phyloP scores from a whole-genome alignment of 2,113 vertebrate species.

The Mionectes macconnelli region DNA sequence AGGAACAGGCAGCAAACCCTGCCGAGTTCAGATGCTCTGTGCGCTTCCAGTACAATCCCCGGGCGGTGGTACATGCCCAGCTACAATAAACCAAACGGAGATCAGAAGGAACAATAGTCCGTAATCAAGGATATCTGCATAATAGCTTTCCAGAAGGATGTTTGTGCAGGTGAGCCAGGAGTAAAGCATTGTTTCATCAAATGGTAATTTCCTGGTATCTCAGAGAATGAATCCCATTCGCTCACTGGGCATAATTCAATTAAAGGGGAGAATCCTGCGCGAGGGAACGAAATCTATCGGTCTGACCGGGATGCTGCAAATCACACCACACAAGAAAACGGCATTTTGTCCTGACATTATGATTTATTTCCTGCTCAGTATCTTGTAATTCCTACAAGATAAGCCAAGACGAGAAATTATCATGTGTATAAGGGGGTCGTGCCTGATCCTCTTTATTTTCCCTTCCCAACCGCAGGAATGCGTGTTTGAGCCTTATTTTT shows the following conservation, averaged over 20 bases:
- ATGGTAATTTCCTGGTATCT: conserved; percentile 38
- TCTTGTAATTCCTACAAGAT: conserved; percentile 66
- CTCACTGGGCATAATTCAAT: conserved; percentile 42
- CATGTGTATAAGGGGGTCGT: neutral
- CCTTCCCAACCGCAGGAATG: neutral
- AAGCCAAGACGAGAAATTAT: conserved; percentile 48
- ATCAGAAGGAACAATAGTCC: conserved; percentile 23
- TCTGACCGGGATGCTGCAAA: neutral
- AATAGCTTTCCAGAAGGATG: conserved; percentile 40
- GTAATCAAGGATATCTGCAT: conserved; percentile 46
- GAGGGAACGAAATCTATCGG: neutral
- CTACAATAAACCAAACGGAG: neutral
- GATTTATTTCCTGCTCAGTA: conserved; percentile 60
- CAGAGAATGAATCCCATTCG: neutral
- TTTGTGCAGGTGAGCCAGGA: conserved; percentile 31
- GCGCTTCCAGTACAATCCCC: neutral
- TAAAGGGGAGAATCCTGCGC: neutral
- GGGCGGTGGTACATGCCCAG: neutral
- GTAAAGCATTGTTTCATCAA: conserved; percentile 46
- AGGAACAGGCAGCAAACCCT: neutral
- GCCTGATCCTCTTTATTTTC: conserved; percentile 11
- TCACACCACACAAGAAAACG: neutral
- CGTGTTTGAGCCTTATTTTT: neutral
- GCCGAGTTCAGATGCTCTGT: neutral
- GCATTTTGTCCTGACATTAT: conserved; percentile 44